A percentile compares a stretch with the other conserved stretches of the same genome.
These are phyloP conservation scores for Hormaphis cornu DNA, from an alignment of 1,140 invertebrate genomes.

Conservation along the genomic window DNA sequence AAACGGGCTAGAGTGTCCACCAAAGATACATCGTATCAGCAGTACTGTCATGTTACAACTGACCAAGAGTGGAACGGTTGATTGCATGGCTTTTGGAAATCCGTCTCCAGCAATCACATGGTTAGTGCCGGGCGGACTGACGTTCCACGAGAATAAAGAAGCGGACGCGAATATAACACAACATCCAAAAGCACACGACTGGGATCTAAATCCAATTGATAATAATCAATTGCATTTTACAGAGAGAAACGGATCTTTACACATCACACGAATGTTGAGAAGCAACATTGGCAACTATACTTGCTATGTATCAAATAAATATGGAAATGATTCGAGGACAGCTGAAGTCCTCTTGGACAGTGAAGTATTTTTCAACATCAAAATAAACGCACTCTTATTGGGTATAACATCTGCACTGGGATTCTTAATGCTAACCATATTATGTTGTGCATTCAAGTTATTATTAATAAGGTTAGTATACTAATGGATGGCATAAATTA, in stretches of 20 bases:
- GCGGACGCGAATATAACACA: slow-evolving; percentile 56
- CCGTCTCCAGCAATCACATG: slow-evolving; percentile 72
- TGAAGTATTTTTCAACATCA: slow-evolving; percentile 67
- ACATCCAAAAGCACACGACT: slow-evolving; percentile 53
- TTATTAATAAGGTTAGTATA: slow-evolving; percentile 58
- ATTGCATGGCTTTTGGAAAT: slow-evolving; percentile 67
- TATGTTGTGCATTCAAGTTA: slow-evolving; percentile 63
- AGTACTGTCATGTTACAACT: not conserved
- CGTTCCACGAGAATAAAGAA: slow-evolving; percentile 52
- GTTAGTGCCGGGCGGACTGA: slow-evolving; percentile 63
- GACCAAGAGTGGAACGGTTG: slow-evolving; percentile 43
- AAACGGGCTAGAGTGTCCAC: not conserved
- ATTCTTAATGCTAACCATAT: slow-evolving; percentile 68
- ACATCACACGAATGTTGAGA: slow-evolving; percentile 55
- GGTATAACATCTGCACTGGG: slow-evolving; percentile 65
- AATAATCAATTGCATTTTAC: slow-evolving; percentile 25
- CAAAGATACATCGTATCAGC: slow-evolving; percentile 3
- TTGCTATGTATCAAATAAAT: slow-evolving; percentile 74
- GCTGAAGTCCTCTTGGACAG: slow-evolving; percentile 64
- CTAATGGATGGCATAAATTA: not conserved
- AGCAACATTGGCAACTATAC: slow-evolving; percentile 78
- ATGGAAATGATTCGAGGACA: slow-evolving; percentile 62
- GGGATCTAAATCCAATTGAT: slow-evolving; percentile 42
- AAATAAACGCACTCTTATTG: slow-evolving; percentile 71
- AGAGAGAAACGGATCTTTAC: slow-evolving; percentile 54